Conservation (phyloP, 2,113 vertebrate genomes). For the Mohoua ochrocephala region DNA sequence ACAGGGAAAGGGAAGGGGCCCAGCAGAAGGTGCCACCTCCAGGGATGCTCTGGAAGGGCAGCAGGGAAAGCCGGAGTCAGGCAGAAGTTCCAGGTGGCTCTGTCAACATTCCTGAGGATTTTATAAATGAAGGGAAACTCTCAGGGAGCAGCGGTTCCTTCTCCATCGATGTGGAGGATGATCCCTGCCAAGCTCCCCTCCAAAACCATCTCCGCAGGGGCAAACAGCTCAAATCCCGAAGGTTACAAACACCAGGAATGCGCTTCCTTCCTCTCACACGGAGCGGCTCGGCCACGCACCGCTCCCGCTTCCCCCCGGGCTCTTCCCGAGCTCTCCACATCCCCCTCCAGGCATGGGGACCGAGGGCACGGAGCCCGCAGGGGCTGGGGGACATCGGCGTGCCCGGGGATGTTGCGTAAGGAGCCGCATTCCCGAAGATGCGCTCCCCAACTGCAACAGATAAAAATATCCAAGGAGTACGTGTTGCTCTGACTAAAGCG, state of each 20-base stretch:
- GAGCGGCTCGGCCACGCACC: rapidly evolving
- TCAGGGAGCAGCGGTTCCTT: rapidly evolving
- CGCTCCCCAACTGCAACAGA: not conserved
- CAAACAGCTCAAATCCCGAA: not conserved
- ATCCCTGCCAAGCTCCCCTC: not conserved
- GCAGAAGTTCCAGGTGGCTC: not conserved
- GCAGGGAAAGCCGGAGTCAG: not conserved
- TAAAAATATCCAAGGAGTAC: slow-evolving; percentile 21
- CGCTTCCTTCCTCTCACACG: not conserved
- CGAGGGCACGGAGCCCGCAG: not conserved
- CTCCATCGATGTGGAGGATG: rapidly evolving
- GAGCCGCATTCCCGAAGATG: not conserved
- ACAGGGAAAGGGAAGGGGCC: not conserved
- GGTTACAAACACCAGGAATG: not conserved
- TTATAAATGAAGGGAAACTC: not conserved
- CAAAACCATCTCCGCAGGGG: not conserved
- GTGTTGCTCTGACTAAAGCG: not conserved
- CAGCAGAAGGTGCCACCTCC: not conserved
- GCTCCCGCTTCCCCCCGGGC: not conserved
- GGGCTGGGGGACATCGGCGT: not conserved
- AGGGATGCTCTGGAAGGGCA: not conserved
- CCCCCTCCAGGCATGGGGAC: rapidly evolving
- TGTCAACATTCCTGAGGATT: not conserved
- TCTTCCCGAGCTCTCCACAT: not conserved
- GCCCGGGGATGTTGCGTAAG: not conserved